Base-by-base conservation (phyloP, 2,113 vertebrate genomes). In the Regulus satrapa region DNA sequence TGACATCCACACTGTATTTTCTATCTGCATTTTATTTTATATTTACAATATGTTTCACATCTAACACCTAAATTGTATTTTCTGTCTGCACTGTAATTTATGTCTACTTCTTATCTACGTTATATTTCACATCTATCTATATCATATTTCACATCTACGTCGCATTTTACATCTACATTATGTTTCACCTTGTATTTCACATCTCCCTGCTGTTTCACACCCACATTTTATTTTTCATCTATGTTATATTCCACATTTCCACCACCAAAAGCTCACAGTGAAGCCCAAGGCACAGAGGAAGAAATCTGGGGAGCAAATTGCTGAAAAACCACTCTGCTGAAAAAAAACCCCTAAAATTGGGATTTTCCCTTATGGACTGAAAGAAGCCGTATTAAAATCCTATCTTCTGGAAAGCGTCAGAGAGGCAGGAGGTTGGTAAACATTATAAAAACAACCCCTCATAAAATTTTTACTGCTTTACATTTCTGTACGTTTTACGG, bases 401-500 rank as follows among this genome's bases (percentile, higher is more conserved):
- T 94, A 78, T 92, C 80, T 94, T 93, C 96, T 93, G 97, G 88
- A 96, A 97, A 94, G 80, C 61, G 73, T 80, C 91, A 96, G 63
- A 73, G 89, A 92, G 96, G 93, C 56, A 66, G 55, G 93, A 96
- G 94, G 85, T 94, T 80, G 56, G 85, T 93, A 95, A 96, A 97
- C 94, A 90, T 86, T 75, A 55, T 83, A 84, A 93, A 95, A 86
- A 83, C 87, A 83, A 95, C 52, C 89, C 63, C 74, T 63, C 24
- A 83, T 69, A 62, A 92, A 49, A 72, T 62, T 63, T 96, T 95
- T 73, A 78, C 41, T 85, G 93, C 94, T 85, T 96, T 96, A 91
- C 95, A 91, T 97, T 97, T 97, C 95, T 95, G 82, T 93, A 51
- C 85, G 5, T 87, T 97, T 97, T 96, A 95, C 34, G 8, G 86